phyloP scores from a whole-genome alignment of 2,113 vertebrate species.

The Galeopterus variegatus region DNA sequence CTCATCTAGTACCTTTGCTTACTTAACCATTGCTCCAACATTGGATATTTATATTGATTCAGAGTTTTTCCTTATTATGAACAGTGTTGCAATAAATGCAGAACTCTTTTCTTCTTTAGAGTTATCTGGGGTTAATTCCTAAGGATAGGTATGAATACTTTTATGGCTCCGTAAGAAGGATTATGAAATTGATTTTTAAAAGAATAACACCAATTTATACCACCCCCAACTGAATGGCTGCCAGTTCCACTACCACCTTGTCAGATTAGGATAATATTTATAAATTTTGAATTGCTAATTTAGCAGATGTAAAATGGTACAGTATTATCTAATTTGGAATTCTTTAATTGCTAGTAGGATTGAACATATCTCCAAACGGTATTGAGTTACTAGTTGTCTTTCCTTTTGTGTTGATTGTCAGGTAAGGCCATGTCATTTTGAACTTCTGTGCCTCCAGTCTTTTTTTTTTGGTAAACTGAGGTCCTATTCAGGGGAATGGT shows the following conservation, averaged over 20 bases:
- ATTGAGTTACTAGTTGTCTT: neutral
- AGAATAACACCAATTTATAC: neutral
- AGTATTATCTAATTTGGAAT: neutral
- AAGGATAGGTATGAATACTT: neutral
- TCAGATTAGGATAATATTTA: neutral
- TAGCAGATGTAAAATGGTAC: neutral
- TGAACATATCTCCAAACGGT: neutral
- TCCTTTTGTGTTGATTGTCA: neutral
- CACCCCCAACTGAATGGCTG: neutral
- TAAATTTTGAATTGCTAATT: neutral
- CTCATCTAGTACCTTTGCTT: neutral
- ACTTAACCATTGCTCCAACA: neutral
- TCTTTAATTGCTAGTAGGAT: neutral
- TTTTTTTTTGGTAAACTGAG: neutral
- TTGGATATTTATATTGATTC: neutral
- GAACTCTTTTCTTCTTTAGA: neutral
- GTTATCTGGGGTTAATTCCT: slow-evolving; percentile 19
- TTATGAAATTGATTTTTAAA: slow-evolving; percentile 23
- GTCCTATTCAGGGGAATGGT: neutral
- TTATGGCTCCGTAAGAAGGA: neutral
- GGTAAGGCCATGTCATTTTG: neutral
- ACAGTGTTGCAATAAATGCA: neutral
- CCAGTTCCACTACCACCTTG: neutral
- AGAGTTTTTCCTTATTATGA: neutral
- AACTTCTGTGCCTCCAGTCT: neutral